Evolutionary conservation across 2,797 vertebrate genomes (phyloP).

Genomic region (Linurgus olivaceus): DNA sequence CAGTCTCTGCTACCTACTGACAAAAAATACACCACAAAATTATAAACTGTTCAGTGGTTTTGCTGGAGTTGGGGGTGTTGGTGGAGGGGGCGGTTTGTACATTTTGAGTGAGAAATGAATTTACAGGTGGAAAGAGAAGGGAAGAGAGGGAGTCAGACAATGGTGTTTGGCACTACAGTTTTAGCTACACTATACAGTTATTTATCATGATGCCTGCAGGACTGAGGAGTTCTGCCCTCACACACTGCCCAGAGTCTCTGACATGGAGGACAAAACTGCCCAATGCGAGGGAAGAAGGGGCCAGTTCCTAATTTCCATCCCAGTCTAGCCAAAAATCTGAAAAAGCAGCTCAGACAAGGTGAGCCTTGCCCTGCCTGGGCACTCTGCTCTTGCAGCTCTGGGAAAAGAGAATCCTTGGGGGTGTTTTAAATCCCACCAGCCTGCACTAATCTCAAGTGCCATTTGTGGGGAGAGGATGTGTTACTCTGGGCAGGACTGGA

Average conservation of each 20-base stretch:
- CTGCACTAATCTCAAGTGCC: neutral
- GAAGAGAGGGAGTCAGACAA: conserved; percentile 51
- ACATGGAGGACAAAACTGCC: conserved; percentile 54
- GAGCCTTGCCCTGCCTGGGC: neutral
- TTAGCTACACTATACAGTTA: conserved; percentile 71
- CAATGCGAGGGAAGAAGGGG: conserved; percentile 19
- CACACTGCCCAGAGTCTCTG: conserved; percentile 31
- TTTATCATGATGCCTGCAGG: conserved; percentile 64
- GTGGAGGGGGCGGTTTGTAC: conserved; percentile 63
- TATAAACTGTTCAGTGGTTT: conserved; percentile 78
- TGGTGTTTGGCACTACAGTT: conserved; percentile 71
- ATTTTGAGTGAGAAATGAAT: conserved; percentile 75
- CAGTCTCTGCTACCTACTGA: conserved; percentile 85
- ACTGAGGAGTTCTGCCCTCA: conserved; percentile 57
- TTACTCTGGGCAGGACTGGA: neutral
- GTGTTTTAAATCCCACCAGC: neutral
- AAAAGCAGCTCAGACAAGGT: conserved; percentile 29
- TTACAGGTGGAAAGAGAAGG: conserved; percentile 74
- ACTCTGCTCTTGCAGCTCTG: neutral
- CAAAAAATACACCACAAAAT: conserved; percentile 85
- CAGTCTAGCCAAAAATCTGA: conserved; percentile 15
- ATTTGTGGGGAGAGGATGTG: neutral
- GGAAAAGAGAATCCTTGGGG: neutral
- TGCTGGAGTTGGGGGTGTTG: conserved; percentile 49
- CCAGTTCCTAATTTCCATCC: conserved; percentile 41